These are phyloP conservation scores for Macrophya alboannulata DNA, from an alignment of 2,888 invertebrate species.

Conservation along the genomic window DNA sequence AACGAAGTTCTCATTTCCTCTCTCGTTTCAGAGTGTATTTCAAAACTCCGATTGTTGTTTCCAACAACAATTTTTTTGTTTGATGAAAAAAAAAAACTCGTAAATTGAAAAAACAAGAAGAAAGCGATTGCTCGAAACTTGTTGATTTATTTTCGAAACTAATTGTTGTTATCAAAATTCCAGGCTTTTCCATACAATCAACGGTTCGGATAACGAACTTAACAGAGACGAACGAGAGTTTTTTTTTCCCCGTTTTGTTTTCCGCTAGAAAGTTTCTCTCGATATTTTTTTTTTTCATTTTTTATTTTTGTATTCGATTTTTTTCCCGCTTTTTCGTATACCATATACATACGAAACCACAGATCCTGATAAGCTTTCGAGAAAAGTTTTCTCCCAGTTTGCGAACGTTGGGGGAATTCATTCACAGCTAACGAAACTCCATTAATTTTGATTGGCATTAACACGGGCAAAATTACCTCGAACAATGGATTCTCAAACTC, in stretches of 20 bases:
- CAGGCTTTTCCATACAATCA: not conserved
- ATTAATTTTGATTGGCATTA: constrained; percentile 15
- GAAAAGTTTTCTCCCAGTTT: not conserved
- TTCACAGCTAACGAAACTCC: constrained; percentile 8
- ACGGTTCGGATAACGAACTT: not conserved
- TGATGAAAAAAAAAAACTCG: not conserved
- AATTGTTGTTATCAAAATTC: not conserved
- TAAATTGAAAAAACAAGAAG: too few relatives aligned
- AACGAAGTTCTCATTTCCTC: constrained; percentile 1
- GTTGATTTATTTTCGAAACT: not conserved
- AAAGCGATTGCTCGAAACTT: not conserved
- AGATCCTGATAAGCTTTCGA: not conserved
- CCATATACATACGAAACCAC: not conserved
- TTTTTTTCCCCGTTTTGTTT: not conserved
- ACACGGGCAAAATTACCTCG: constrained; percentile 3
- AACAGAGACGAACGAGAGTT: not conserved
- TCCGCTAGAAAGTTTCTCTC: not conserved
- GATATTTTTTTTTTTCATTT: not conserved
- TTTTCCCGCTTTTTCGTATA: not conserved
- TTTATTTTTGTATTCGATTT: not conserved
- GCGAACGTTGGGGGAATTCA: not conserved
- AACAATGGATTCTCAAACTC: constrained; percentile 10
- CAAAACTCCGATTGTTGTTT: constrained; percentile 22
- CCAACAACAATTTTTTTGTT: not conserved
- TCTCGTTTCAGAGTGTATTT: not conserved